Evolutionary conservation across 2,888 invertebrate species (phyloP).

Genomic region (Plagodis pulveraria): DNA sequence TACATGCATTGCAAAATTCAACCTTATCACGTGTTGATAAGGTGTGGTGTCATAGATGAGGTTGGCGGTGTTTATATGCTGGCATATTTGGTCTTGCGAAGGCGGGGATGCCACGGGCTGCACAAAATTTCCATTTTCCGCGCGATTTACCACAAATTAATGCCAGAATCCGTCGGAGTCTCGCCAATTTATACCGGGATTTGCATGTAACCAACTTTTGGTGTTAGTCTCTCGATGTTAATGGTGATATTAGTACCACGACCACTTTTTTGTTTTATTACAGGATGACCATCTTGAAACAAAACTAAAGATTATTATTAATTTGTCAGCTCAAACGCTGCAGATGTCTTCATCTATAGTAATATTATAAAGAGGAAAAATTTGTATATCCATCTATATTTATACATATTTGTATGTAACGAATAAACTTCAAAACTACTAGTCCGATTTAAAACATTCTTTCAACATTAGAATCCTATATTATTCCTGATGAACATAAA

Average conservation of each 20-base stretch:
- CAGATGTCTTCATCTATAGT: no score
- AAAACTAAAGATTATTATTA: no score
- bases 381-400: no score
- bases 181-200: constrained; percentile 76
- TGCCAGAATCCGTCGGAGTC: constrained; percentile 77
- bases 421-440: no score
- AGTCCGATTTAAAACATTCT: no score
- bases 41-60: constrained; percentile 38
- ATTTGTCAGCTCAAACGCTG: no score
- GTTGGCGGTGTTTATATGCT: constrained; percentile 35
- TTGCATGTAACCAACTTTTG: constrained; percentile 73
- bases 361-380: no score
- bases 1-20: constrained; percentile 25
- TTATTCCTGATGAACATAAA: no score
- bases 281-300: no score
- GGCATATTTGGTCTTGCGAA: constrained; percentile 43
- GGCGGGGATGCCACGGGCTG: constrained; percentile 68
- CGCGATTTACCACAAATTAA: constrained; percentile 83
- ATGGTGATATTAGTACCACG: constrained; percentile 3
- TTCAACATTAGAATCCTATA: no score
- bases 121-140: constrained; percentile 84
- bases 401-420: no score
- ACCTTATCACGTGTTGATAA: constrained; percentile 40
- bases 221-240: constrained; percentile 31
- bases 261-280: no score